These are phyloP conservation scores for Drosophila parvula DNA, from an alignment of 1,140 invertebrate species.

Conservation along the genomic window DNA sequence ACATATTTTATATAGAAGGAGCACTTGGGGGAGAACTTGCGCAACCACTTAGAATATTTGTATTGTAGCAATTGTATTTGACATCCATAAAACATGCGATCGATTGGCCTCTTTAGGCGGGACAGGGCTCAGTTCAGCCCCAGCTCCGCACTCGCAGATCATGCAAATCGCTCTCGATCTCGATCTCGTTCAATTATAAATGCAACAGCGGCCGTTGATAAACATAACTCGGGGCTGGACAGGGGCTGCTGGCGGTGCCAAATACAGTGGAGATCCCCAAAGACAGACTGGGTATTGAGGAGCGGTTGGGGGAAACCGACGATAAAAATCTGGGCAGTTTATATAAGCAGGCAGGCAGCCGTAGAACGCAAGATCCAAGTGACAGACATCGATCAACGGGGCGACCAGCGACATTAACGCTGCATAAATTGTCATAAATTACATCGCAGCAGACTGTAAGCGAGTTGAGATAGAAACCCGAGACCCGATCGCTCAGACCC, in stretches of 20 bases:
- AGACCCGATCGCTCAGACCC: conserved; percentile 24
- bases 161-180: conserved; percentile 66
- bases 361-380: conserved; percentile 63
- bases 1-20: conserved; percentile 36
- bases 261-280: conserved; percentile 61
- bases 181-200: conserved; percentile 70
- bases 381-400: conserved; percentile 79
- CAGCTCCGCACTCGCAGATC: conserved; percentile 45
- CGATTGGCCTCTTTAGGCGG: conserved; percentile 79
- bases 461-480: conserved; percentile 34
- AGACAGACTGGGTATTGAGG: conserved; percentile 31
- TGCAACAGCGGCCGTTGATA: conserved; percentile 68
- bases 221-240: conserved; percentile 54
- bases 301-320: conserved; percentile 4
- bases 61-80: conserved; percentile 74
- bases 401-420: conserved; percentile 80
- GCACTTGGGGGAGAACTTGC: conserved; percentile 50
- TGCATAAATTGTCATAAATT: conserved; percentile 83
- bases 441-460: conserved; percentile 49
- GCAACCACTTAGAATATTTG: conserved; percentile 75
- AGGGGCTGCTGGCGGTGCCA: conserved; percentile 63
- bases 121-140: conserved; percentile 14
- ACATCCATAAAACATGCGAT: conserved; percentile 82
- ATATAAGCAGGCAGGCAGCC: conserved; percentile 75
- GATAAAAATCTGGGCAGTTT: conserved; percentile 74